Conservation (phyloP, 2,888 invertebrate species). For the Eledone cirrhosa region DNA sequence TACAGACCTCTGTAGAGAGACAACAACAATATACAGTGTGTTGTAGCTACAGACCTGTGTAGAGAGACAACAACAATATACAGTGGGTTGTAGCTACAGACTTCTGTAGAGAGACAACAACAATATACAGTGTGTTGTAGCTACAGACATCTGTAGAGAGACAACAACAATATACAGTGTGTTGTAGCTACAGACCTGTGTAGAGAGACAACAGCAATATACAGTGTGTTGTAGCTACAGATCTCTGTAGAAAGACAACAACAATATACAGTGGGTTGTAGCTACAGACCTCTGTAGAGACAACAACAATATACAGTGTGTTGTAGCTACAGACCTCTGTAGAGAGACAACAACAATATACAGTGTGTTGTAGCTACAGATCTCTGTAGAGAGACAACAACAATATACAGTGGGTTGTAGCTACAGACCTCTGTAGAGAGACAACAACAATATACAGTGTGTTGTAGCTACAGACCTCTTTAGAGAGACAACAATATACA, state of each 20-base stretch:
- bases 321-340: slow-evolving; percentile 52
- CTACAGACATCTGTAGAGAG: slow-evolving; percentile 48
- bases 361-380: no score
- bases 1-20: slow-evolving; percentile 48
- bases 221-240: no score
- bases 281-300: slow-evolving; percentile 49
- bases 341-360: slow-evolving; percentile 30
- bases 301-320: no score
- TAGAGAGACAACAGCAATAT: slow-evolving; percentile 29
- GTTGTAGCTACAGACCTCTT: slow-evolving; percentile 54
- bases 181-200: slow-evolving; percentile 54
- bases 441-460: no score
- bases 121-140: no score
- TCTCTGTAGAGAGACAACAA: slow-evolving; percentile 41
- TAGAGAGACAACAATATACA: slow-evolving; percentile 29
- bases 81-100: no score
- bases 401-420: no score
- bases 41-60: slow-evolving; percentile 52
- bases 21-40: no score
- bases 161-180: no score
- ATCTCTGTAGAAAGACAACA: slow-evolving; percentile 41
- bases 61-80: slow-evolving; percentile 30
- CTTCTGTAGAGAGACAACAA: slow-evolving; percentile 42
- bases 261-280: no score
- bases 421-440: slow-evolving; percentile 48